Evolutionary conservation across 2,888 invertebrate genomes (phyloP).

Genomic region (Apodemia hepburni): DNA sequence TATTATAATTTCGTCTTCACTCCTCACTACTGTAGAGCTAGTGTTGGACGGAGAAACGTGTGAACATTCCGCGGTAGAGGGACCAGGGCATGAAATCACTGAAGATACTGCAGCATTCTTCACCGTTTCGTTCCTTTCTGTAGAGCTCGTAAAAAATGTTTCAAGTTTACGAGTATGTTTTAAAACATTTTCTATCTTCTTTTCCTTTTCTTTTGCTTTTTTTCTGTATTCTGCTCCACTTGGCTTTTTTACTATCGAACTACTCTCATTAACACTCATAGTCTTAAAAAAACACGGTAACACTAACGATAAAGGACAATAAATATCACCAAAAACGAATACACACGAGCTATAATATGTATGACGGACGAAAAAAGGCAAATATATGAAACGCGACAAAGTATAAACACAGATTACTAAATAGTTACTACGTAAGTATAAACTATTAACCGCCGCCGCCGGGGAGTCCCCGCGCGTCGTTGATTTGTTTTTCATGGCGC

Average conservation of each 20-base stretch:
- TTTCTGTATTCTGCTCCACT: slow-evolving; percentile 20
- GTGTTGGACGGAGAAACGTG: slow-evolving; percentile 5
- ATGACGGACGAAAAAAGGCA: background rate
- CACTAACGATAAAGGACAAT: background rate
- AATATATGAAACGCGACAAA: slow-evolving; percentile 2
- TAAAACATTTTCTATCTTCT: slow-evolving; percentile 7
- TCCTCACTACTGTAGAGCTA: slow-evolving; percentile 7
- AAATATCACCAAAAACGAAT: background rate
- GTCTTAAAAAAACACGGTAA: slow-evolving; percentile 4
- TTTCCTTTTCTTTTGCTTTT: slow-evolving; percentile 3
- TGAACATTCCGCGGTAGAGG: slow-evolving; percentile 6
- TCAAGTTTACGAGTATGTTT: slow-evolving; percentile 18
- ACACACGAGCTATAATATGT: slow-evolving; percentile 1
- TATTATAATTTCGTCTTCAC: slow-evolving; percentile 14
- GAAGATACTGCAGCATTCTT: slow-evolving; percentile 1
- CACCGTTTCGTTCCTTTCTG: slow-evolving; percentile 23
- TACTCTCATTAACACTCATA: background rate
- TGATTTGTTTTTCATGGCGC: slow-evolving; percentile 7
- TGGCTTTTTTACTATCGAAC: slow-evolving; percentile 15
- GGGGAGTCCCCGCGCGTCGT: slow-evolving; percentile 11
- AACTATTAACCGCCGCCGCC: slow-evolving; percentile 8
- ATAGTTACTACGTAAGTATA: background rate
- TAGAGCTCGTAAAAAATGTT: slow-evolving; percentile 25
- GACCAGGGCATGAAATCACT: slow-evolving; percentile 1
- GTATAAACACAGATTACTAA: background rate